phyloP scores from a whole-genome alignment of 1,140 invertebrate genomes.

The Chelonus insularis region DNA sequence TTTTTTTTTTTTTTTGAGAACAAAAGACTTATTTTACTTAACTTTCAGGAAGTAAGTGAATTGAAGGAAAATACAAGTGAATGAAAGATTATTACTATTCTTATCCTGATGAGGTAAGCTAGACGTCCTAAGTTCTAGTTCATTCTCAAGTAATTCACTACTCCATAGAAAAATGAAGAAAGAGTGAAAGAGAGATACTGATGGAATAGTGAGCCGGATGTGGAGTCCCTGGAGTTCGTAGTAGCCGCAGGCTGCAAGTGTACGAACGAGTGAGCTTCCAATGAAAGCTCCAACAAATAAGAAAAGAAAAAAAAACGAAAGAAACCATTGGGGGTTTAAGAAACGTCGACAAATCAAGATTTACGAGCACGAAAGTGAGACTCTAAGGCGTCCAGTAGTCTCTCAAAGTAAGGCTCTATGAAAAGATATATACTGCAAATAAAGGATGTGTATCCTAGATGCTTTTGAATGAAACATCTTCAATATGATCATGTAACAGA shows the following conservation, averaged over 20 bases:
- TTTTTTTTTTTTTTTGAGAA: too few species aligned
- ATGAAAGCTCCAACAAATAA: neutral
- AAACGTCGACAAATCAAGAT: slow-evolving; percentile 47
- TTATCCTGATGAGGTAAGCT: too few species aligned
- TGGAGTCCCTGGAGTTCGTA: neutral
- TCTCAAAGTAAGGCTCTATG: neutral
- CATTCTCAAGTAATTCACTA: neutral
- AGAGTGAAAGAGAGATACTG: neutral
- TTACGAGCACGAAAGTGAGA: slow-evolving; percentile 38
- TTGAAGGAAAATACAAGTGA: too few species aligned
- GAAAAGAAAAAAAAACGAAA: neutral
- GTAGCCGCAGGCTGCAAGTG: neutral
- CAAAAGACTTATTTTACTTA: too few species aligned
- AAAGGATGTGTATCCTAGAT: neutral
- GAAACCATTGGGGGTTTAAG: slow-evolving; percentile 25
- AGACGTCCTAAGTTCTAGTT: too few species aligned
- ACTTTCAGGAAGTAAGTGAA: too few species aligned
- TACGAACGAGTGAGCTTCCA: neutral
- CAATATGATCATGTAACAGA: too few species aligned
- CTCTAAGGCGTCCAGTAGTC: neutral
- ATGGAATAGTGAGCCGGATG: neutral
- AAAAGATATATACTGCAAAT: neutral
- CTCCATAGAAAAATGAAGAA: neutral
- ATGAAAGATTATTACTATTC: too few species aligned
- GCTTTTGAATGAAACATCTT: neutral